A percentile compares a stretch with the other conserved stretches of the same genome.
Conservation (phyloP, 2,888 invertebrate species). For the Dicyrtomina minuta region DNA sequence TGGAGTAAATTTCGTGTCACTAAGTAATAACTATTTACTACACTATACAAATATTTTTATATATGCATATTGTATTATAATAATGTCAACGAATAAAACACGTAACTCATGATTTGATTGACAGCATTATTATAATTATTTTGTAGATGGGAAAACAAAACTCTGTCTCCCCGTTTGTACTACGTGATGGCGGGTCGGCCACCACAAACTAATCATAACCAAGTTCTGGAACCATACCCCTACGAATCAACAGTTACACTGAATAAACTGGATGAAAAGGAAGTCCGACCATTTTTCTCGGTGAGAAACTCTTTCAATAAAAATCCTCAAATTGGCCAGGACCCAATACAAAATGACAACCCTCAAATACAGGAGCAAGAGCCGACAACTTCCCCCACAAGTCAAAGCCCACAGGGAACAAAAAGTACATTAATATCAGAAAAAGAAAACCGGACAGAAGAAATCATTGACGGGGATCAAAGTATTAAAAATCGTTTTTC, state of each 20-base stretch:
- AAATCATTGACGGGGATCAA: neutral
- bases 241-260: conserved; percentile 16
- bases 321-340: neutral
- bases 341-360: neutral
- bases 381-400: neutral
- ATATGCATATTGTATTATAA: no score
- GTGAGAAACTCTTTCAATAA: conserved; percentile 22
- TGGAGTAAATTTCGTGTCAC: neutral
- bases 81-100: no score
- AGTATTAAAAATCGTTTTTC: neutral
- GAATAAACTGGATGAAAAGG: conserved; percentile 19
- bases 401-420: no score
- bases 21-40: neutral
- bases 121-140: no score
- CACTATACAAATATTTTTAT: no score
- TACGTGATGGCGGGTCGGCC: conserved; percentile 19
- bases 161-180: conserved; percentile 35
- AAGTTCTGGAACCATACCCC: conserved; percentile 20
- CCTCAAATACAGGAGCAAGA: neutral
- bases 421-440: no score
- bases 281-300: neutral
- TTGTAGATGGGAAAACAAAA: conserved; percentile 42
- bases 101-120: no score
- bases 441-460: no score
- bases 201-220: conserved; percentile 23